Evolutionary conservation across 2,797 vertebrate genomes (phyloP).

Genomic region (Crossoptilon crossoptilon): DNA sequence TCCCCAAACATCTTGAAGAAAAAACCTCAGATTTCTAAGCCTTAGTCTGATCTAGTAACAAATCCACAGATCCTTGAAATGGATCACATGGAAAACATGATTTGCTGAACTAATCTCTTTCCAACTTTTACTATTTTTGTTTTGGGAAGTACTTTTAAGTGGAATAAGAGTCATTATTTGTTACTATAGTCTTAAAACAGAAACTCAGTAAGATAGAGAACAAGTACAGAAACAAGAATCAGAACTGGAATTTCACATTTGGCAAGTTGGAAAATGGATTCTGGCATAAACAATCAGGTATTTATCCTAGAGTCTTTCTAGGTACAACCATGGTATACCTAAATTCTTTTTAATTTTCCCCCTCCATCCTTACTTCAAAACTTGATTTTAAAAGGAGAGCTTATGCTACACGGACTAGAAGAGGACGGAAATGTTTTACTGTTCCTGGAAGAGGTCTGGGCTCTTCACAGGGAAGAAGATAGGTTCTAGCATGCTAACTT

Average conservation of each 20-base stretch:
- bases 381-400: neutral
- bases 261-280: neutral
- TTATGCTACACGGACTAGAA: neutral
- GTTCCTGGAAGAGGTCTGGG: neutral
- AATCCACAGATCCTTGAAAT: neutral
- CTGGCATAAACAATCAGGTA: neutral
- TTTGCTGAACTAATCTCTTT: neutral
- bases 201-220: neutral
- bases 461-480: neutral
- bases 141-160: neutral
- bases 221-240: neutral
- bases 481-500: neutral
- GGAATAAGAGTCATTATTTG: neutral
- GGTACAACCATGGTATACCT: neutral
- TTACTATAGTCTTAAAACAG: neutral
- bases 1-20: neutral
- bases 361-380: neutral
- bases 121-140: neutral
- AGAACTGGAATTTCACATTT: neutral
- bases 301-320: neutral
- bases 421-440: neutral
- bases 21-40: neutral
- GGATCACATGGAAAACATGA: neutral
- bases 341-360: neutral
- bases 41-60: neutral